Conservation (phyloP, 2,888 invertebrate species). For the Melinaea menophilus region DNA sequence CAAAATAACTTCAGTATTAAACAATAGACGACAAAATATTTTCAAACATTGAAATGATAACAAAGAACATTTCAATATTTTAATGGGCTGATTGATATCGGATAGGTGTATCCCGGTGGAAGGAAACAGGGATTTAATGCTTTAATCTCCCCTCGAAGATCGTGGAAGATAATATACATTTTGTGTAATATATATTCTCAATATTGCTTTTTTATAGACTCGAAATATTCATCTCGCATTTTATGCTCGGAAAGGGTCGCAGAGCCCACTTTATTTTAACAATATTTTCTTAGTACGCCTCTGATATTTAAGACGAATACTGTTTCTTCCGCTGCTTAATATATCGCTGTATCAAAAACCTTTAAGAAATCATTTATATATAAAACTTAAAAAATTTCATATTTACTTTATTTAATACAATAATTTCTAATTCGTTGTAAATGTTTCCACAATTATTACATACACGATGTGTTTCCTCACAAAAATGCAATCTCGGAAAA, state of each 20-base stretch:
- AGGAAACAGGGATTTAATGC: conserved; percentile 17
- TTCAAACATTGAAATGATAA: not conserved
- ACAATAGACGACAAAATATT: not conserved
- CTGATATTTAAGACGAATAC: conserved; percentile 7
- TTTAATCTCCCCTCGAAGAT: conserved; percentile 20
- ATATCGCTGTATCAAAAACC: not conserved
- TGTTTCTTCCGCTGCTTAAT: not conserved
- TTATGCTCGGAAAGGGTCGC: conserved; percentile 17
- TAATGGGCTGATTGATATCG: conserved; percentile 27
- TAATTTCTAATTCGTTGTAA: not conserved
- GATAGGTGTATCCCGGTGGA: conserved; percentile 15
- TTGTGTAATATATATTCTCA: conserved; percentile 13
- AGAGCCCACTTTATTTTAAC: conserved; percentile 10
- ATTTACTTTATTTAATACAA: no score
- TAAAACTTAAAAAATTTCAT: no score
- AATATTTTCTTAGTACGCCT: conserved; percentile 15
- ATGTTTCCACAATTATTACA: conserved; percentile 16
- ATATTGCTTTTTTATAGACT: conserved; percentile 16
- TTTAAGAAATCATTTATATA: no score
- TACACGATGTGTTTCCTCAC: conserved; percentile 10
- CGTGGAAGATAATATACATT: conserved; percentile 15
- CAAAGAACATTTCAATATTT: conserved; percentile 34
- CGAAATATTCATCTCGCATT: conserved; percentile 14
- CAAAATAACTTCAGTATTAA: not conserved
- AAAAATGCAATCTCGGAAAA: conserved; percentile 30